phyloP scores from a whole-genome alignment of 2,113 vertebrate genomes.

The Hyperopisus bebe region DNA sequence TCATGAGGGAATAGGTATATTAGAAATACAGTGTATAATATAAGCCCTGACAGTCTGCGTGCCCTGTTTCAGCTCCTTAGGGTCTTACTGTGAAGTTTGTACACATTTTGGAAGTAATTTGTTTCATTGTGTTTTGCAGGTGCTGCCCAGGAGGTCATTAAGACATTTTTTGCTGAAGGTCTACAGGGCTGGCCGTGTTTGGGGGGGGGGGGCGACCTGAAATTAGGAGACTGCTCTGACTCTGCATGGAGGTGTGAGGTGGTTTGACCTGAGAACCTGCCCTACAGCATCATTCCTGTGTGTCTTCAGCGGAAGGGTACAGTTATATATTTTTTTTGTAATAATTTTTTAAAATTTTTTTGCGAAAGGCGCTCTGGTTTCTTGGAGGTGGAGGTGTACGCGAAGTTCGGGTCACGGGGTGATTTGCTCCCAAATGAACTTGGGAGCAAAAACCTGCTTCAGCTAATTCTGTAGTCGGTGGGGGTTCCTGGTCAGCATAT shows the following conservation, averaged over 20 bases:
- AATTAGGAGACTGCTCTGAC: background rate
- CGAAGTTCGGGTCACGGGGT: background rate
- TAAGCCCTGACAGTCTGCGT: background rate
- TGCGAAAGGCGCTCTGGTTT: background rate
- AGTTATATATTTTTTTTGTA: background rate
- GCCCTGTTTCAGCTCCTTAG: background rate
- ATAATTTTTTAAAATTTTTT: too few species aligned
- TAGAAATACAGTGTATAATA: background rate
- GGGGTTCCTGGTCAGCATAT: background rate
- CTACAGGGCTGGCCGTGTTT: background rate
- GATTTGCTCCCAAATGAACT: background rate
- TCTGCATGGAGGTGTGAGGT: background rate
- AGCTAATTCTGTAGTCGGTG: background rate
- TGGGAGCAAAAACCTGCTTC: background rate
- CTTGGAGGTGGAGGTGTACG: background rate
- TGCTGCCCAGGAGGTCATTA: background rate
- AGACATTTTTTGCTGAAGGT: background rate
- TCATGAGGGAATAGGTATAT: background rate
- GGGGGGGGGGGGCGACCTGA: background rate
- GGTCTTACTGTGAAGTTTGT: background rate
- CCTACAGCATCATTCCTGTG: background rate
- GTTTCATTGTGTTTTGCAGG: background rate
- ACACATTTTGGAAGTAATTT: background rate
- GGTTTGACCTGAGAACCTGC: background rate
- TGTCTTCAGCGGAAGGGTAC: background rate